phyloP scores from a whole-genome alignment of 2,113 vertebrate species.

The Lanius ludovicianus region DNA sequence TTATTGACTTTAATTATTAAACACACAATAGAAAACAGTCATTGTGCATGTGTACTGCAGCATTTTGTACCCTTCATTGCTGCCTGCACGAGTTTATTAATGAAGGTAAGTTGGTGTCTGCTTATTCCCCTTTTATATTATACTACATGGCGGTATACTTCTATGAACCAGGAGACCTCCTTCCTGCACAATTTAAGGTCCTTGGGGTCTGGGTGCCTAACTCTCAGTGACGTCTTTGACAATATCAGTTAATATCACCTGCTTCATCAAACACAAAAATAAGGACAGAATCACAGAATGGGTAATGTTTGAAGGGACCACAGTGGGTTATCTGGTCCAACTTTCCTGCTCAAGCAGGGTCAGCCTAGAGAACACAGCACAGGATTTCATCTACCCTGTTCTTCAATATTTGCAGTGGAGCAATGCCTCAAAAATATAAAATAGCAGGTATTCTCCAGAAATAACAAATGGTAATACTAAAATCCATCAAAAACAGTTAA shows the following conservation, averaged over 20 bases:
- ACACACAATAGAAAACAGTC: background rate
- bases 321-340: too few species aligned
- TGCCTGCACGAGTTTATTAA: background rate
- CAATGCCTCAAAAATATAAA: background rate
- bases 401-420: background rate
- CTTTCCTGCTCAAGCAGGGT: background rate
- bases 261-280: background rate
- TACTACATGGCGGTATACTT: background rate
- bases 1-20: background rate
- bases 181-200: background rate
- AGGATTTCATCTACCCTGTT: background rate
- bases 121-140: background rate
- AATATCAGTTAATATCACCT: background rate
- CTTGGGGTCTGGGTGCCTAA: background rate
- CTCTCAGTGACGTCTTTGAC: background rate
- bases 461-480: background rate
- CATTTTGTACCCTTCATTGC: background rate
- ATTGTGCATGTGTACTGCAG: background rate
- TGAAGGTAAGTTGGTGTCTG: background rate
- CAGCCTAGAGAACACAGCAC: background rate
- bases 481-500: background rate
- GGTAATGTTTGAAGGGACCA: background rate
- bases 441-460: background rate
- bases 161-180: background rate
- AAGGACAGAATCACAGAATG: background rate